These are phyloP conservation scores for Oreotrochilus melanogaster DNA, from an alignment of 2,113 vertebrate genomes.

Conservation along the genomic window DNA sequence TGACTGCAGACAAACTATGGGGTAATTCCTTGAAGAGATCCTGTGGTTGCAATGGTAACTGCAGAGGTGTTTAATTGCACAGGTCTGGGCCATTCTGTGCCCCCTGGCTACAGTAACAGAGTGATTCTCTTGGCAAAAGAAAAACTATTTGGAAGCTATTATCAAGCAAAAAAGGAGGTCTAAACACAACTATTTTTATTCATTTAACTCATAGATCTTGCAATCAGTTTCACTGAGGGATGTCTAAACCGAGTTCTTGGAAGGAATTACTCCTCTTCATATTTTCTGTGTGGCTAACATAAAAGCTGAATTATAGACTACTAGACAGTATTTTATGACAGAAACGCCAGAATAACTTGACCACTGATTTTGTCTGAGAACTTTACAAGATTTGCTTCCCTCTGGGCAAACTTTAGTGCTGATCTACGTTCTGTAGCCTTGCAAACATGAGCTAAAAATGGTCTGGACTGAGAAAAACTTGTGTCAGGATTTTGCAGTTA, in stretches of 20 bases:
- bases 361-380: background rate
- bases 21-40: background rate
- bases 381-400: background rate
- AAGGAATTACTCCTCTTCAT: background rate
- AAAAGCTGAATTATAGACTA: background rate
- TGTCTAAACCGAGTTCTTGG: background rate
- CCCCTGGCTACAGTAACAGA: background rate
- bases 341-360: background rate
- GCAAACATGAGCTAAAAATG: background rate
- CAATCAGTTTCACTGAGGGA: background rate
- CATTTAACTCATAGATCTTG: background rate
- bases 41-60: background rate
- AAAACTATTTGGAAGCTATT: background rate
- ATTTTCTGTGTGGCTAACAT: background rate
- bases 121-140: background rate
- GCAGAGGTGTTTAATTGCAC: background rate
- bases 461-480: background rate
- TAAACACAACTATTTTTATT: background rate
- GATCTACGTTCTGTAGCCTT: background rate
- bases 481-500: background rate
- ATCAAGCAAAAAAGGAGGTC: background rate
- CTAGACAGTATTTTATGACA: background rate
- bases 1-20: background rate
- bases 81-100: background rate
- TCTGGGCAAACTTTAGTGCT: background rate